Percentiles rank a stretch among this genome's conserved stretches.
These are phyloP conservation scores for Castor canadensis DNA, from an alignment of 2,113 vertebrate species.

Conservation along the genomic window DNA sequence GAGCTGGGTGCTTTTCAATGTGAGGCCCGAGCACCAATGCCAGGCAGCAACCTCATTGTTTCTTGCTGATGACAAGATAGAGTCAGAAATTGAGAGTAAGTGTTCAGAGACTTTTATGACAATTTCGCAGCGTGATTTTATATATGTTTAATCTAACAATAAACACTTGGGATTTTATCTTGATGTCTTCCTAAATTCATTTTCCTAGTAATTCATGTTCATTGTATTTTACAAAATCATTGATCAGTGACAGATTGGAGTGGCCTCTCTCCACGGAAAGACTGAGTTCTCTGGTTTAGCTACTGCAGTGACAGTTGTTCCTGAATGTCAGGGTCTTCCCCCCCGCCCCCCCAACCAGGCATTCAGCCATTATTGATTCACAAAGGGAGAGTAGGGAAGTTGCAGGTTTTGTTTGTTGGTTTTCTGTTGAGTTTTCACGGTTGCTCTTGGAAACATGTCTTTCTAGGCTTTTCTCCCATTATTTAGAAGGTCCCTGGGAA, in stretches of 20 bases:
- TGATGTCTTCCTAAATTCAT: neutral
- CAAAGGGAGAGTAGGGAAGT: neutral
- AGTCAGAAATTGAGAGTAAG: neutral
- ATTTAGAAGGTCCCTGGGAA: neutral
- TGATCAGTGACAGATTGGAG: neutral
- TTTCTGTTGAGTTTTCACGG: neutral
- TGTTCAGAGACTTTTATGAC: neutral
- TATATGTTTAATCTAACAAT: constrained; percentile 3
- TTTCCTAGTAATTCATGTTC: constrained; percentile 2
- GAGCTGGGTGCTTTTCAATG: neutral
- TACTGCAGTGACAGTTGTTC: neutral
- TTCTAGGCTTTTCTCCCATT: neutral
- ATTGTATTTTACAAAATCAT: neutral
- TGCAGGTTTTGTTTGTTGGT: neutral
- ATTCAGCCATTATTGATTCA: neutral
- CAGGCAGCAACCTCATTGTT: neutral
- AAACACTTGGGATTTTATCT: neutral
- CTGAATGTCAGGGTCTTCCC: neutral
- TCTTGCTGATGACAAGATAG: neutral
- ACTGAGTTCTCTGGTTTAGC: neutral
- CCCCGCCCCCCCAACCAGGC: neutral
- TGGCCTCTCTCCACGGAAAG: neutral
- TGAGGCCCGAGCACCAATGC: neutral
- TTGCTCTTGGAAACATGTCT: neutral
- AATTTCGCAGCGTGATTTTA: neutral